phyloP scores from a whole-genome alignment of 2,797 vertebrate genomes.

The Cetoscarus ocellatus region DNA sequence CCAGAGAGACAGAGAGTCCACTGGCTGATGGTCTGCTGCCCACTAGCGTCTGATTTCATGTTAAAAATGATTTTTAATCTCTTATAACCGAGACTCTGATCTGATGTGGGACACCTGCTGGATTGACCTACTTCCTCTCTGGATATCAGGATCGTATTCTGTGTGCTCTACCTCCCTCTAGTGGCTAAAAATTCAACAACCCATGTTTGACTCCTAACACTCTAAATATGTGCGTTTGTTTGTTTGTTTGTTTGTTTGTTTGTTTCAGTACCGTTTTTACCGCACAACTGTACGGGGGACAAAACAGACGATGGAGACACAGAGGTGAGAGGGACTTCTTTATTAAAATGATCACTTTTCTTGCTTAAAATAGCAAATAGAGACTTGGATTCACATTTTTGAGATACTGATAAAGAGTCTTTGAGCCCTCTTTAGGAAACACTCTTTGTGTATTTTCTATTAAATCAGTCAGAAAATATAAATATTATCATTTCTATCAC shows the following conservation, averaged over 20 bases:
- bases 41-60: neutral
- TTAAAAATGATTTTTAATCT: constrained; percentile 11
- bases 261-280: constrained; percentile 89
- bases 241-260: constrained; percentile 12
- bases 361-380: too few species aligned
- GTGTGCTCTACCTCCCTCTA: constrained; percentile 57
- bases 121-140: constrained; percentile 51
- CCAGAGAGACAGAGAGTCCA: too few species aligned
- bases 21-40: too few species aligned
- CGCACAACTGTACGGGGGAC: constrained; percentile 91
- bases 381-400: too few species aligned
- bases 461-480: too few species aligned
- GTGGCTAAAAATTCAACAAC: constrained; percentile 33
- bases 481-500: too few species aligned
- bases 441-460: too few species aligned
- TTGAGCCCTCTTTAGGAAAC: too few species aligned
- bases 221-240: too few species aligned
- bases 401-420: too few species aligned
- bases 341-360: too few species aligned
- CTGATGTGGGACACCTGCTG: constrained; percentile 20
- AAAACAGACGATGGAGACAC: constrained; percentile 88
- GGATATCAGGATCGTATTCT: neutral
- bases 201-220: neutral
- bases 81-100: constrained; percentile 15
- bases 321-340: constrained; percentile 84